Conservation (phyloP, 2,888 invertebrate species). For the Chrysolina americana region DNA sequence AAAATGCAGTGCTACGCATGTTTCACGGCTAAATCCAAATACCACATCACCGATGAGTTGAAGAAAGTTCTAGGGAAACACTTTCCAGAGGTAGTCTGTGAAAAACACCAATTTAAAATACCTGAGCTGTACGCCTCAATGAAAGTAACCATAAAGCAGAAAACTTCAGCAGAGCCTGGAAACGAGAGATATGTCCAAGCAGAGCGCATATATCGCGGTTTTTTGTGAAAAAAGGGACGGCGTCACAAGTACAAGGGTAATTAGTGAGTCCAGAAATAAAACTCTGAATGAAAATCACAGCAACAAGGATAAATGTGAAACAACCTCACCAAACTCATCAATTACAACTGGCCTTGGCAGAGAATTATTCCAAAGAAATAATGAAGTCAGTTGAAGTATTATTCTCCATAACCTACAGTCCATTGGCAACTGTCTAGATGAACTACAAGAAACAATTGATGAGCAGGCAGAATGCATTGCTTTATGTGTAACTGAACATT, state of each 20-base stretch:
- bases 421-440: too few relatives aligned
- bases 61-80: not conserved
- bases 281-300: not conserved
- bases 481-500: too few relatives aligned
- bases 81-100: not conserved
- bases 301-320: not conserved
- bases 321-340: too few relatives aligned
- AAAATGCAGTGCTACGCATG: not conserved
- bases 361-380: too few relatives aligned
- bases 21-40: not conserved
- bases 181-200: not conserved
- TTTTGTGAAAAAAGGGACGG: slow-evolving; percentile 13
- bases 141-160: slow-evolving; percentile 1
- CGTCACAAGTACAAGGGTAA: not conserved
- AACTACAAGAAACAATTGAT: too few relatives aligned
- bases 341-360: too few relatives aligned
- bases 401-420: too few relatives aligned
- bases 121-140: slow-evolving; percentile 7
- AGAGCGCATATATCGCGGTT: not conserved
- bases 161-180: not conserved
- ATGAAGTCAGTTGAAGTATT: too few relatives aligned
- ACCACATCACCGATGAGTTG: not conserved
- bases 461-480: too few relatives aligned
- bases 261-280: not conserved
- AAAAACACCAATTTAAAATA: not conserved